Conservation (phyloP, 2,797 vertebrate genomes). For the Myiotriccus ornatus region DNA sequence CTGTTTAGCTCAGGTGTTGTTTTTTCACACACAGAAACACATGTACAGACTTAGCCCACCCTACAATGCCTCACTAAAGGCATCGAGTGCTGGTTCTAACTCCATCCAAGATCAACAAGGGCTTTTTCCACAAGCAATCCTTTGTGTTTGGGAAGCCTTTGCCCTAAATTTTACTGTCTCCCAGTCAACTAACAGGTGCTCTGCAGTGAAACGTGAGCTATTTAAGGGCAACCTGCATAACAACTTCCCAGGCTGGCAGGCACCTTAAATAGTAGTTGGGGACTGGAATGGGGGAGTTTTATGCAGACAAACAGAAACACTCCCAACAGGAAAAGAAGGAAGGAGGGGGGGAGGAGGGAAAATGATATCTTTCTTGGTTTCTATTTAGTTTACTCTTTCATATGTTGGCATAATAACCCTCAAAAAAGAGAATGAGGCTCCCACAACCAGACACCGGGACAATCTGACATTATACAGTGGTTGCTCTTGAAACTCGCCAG, state of each 20-base stretch:
- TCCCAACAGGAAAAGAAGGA: constrained; percentile 19
- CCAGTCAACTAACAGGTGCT: constrained; percentile 56
- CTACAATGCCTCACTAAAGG: constrained; percentile 47
- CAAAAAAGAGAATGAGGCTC: neutral
- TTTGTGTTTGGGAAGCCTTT: constrained; percentile 62
- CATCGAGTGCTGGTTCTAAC: constrained; percentile 24
- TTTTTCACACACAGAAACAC: constrained; percentile 54
- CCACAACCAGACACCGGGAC: neutral
- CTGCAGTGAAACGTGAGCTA: constrained; percentile 24
- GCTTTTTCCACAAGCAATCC: constrained; percentile 55
- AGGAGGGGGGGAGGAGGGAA: neutral
- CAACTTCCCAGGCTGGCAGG: constrained; percentile 35
- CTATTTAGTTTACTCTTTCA: neutral
- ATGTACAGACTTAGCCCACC: constrained; percentile 13
- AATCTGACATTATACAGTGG: neutral
- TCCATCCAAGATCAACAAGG: constrained; percentile 59
- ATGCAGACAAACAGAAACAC: constrained; percentile 45
- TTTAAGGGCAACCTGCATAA: constrained; percentile 49
- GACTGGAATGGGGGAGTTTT: constrained; percentile 5
- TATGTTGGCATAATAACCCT: neutral
- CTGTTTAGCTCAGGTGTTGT: constrained; percentile 51
- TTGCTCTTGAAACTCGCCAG: neutral
- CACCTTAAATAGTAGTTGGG: constrained; percentile 10
- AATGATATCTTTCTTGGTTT: constrained; percentile 33
- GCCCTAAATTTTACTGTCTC: constrained; percentile 62